Evolutionary conservation across 2,797 vertebrate genomes (phyloP).

Genomic region (Myotis vivesi): DNA sequence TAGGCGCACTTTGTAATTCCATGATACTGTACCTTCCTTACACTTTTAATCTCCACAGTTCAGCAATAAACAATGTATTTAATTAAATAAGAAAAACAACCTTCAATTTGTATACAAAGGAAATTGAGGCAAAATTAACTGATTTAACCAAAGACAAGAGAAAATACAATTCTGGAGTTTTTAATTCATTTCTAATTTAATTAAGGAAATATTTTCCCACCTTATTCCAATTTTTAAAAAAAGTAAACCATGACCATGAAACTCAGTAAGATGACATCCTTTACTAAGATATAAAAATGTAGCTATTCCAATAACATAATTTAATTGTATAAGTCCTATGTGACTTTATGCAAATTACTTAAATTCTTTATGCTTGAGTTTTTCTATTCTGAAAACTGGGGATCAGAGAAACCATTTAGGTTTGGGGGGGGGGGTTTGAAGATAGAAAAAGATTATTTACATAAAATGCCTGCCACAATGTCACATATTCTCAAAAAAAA

Average conservation of each 20-base stretch:
- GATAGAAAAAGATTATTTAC: not conserved
- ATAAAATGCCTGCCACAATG: not conserved
- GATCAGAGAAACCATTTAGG: not conserved
- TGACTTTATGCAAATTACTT: not conserved
- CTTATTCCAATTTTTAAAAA: not conserved
- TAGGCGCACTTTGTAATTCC: not conserved
- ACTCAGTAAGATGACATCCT: not conserved
- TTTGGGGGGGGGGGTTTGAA: not conserved
- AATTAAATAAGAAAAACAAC: not conserved
- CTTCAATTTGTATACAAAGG: not conserved
- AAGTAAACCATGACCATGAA: not conserved
- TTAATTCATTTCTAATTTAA: constrained; percentile 12
- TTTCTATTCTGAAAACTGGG: not conserved
- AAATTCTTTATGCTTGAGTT: not conserved
- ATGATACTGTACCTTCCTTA: not conserved
- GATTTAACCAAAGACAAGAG: not conserved
- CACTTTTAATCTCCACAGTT: not conserved
- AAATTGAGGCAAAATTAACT: constrained; percentile 24
- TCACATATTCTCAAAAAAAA: not conserved
- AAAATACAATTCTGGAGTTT: not conserved
- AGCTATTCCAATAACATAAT: not conserved
- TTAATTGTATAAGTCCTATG: not conserved
- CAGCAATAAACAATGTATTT: not conserved
- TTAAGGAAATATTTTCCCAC: not conserved
- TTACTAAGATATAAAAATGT: not conserved